A percentile compares a stretch with the other conserved stretches of the same genome.
These are phyloP conservation scores for Ageneiosus marmoratus DNA, from an alignment of 2,113 vertebrate species.

Conservation along the genomic window DNA sequence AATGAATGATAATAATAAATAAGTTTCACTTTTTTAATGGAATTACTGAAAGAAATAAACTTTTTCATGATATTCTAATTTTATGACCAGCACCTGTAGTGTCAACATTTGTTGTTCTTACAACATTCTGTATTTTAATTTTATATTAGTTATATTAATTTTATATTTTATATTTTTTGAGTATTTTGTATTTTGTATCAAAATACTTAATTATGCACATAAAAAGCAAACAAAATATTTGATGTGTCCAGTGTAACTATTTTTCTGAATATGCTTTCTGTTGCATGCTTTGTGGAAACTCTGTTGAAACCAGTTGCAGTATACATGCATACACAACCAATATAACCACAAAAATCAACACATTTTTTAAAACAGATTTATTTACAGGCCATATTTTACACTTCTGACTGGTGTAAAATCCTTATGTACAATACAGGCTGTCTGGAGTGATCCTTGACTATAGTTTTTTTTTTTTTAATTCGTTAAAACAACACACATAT, in stretches of 20 bases:
- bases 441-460: background rate
- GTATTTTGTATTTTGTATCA: background rate
- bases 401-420: slow-evolving; percentile 5
- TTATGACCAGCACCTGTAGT: too few species aligned
- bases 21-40: too few species aligned
- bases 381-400: slow-evolving; percentile 31
- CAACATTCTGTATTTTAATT: background rate
- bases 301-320: background rate
- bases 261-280: background rate
- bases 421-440: slow-evolving; percentile 33
- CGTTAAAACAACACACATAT: background rate
- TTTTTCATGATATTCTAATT: too few species aligned
- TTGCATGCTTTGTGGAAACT: background rate
- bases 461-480: background rate
- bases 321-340: background rate
- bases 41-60: too few species aligned
- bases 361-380: slow-evolving; percentile 23
- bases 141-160: background rate
- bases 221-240: background rate
- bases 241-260: background rate
- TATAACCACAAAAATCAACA: background rate
- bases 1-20: too few species aligned
- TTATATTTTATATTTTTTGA: too few species aligned
- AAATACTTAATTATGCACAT: background rate
- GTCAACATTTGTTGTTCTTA: background rate